Base-by-base conservation (phyloP, 2,888 invertebrate species). In the Caenorhabditis sp. region DNA sequence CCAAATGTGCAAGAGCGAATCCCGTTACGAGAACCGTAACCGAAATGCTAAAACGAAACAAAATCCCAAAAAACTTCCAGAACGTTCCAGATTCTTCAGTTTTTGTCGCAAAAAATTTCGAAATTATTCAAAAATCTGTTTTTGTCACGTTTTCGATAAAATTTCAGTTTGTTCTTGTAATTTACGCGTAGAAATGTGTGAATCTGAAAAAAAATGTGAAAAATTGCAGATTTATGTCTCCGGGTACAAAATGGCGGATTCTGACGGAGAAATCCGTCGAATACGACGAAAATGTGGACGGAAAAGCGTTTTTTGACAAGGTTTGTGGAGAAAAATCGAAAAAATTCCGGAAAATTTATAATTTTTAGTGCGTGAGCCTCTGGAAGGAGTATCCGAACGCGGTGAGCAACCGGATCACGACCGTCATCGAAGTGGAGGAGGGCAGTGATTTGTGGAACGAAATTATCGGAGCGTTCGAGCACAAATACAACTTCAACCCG, bases 341-440 rank as follows among this genome's bases (percentile, higher is more conserved):
- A 15, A 39, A 50, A 59, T 26, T 5, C 26, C 11, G 37, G 22
- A 32, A 39, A 39, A 1, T 27, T 5, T 6, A 1, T 4, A 2
- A n/a, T 27, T 62, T 74, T 17, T 32, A 80, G 79, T 20, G 78
- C 2, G 63, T 81, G 39, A 46, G 59, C 15, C 53, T 83, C 5
- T 83, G 83, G 83, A 45, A 62, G 22, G 75, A 66, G n/a, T 78
- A 83, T 24, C 58, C 66, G 1, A 78, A 81, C 11, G 65, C 83
- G 11, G 41, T 81, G 3, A 78, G 76, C 27, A 61, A 68, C 22
- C 46, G 83, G 35, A 65, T 81, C 26, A 68, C 65, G 15, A 68
- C 73, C 1, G 56, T 72, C 2, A 63, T 77, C 11, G 27, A 45
- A 15, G 20, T 78, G 2, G 75, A 76, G 17, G 39, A 22, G n/a